These are phyloP conservation scores for Pangasianodon gigas DNA, from an alignment of 2,113 vertebrate species.

Conservation along the genomic window DNA sequence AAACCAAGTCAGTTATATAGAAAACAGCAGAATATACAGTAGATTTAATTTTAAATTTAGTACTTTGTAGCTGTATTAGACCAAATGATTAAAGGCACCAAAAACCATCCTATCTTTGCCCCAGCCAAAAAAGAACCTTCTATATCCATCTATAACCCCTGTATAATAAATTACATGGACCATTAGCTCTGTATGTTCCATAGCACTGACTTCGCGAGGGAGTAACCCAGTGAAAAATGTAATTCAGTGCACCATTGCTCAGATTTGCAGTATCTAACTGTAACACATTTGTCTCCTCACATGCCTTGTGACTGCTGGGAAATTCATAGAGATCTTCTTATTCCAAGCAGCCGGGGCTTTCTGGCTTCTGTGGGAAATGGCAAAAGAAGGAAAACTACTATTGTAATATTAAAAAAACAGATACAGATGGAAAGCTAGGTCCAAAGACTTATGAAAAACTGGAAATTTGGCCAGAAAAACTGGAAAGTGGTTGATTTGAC, in stretches of 20 bases:
- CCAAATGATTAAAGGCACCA: neutral
- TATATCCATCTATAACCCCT: neutral
- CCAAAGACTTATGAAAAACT: neutral
- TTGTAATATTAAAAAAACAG: neutral
- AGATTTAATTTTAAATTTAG: neutral
- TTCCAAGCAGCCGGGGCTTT: neutral
- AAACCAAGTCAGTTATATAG: neutral
- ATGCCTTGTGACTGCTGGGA: neutral
- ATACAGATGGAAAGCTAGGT: neutral
- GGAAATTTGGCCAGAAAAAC: neutral
- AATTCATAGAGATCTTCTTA: neutral
- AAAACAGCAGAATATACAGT: neutral
- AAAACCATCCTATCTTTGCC: neutral
- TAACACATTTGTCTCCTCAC: neutral
- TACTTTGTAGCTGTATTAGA: neutral
- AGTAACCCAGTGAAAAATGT: neutral
- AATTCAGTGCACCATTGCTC: neutral
- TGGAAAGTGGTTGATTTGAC: neutral
- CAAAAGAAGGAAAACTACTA: neutral
- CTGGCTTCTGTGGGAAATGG: neutral
- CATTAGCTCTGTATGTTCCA: neutral
- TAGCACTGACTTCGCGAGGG: neutral
- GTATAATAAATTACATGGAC: neutral
- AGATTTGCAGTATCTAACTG: neutral
- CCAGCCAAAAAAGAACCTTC: neutral